A percentile compares a stretch with the other conserved stretches of the same genome.
Conservation (phyloP, 2,113 vertebrate genomes). For the Chinchilla lanigera region DNA sequence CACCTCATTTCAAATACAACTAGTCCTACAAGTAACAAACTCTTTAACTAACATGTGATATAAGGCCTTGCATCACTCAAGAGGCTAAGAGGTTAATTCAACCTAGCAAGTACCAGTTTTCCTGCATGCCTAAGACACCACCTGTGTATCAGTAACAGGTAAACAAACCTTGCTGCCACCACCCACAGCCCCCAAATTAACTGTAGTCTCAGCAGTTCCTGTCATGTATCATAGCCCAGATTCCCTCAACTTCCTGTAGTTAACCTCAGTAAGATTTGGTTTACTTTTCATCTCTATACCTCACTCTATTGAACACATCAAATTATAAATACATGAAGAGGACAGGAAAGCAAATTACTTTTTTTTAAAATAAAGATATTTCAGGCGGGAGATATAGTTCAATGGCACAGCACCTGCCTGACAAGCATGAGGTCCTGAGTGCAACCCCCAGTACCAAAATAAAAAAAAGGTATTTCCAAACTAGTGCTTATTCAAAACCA, state of each 20-base stretch:
- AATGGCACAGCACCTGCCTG: too few species aligned
- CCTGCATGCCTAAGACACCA: conserved; percentile 22
- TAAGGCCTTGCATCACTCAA: conserved; percentile 46
- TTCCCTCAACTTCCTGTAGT: neutral
- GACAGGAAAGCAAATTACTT: neutral
- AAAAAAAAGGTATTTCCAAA: neutral
- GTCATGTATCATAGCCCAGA: neutral
- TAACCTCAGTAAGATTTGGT: neutral
- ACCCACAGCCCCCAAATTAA: neutral
- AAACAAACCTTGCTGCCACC: conserved; percentile 52
- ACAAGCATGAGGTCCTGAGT: too few species aligned
- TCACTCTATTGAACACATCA: neutral
- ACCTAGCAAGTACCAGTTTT: conserved; percentile 56
- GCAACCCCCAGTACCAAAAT: too few species aligned
- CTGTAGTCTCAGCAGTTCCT: neutral
- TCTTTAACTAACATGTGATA: conserved; percentile 57
- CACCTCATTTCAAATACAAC: conserved; percentile 51
- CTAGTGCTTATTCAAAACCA: neutral
- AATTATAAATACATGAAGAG: neutral
- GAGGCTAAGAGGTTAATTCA: conserved; percentile 48
- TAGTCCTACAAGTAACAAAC: conserved; percentile 48
- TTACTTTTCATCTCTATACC: neutral
- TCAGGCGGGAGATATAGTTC: too few species aligned
- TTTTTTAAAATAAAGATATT: neutral
- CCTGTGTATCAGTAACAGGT: neutral